Evolutionary conservation across 2,113 vertebrate genomes (phyloP).

Genomic region (Tympanuchus pallidicinctus): DNA sequence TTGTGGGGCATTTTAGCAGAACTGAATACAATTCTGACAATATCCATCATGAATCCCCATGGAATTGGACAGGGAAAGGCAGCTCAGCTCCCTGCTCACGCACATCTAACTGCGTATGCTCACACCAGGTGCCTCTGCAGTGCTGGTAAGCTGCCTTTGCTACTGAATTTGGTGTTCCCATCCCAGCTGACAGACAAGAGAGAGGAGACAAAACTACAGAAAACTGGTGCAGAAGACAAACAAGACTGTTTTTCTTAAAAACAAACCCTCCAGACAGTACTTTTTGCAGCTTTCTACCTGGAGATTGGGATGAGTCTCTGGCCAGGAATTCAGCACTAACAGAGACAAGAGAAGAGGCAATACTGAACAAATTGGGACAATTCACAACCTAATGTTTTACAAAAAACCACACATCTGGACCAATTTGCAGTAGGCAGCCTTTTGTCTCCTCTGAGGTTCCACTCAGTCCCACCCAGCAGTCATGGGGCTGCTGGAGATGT

Average conservation of each 20-base stretch:
- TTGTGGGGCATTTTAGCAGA: background rate
- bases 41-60: fast-evolving
- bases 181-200: background rate
- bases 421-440: background rate
- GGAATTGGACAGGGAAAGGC: background rate
- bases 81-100: background rate
- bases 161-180: background rate
- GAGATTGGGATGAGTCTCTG: background rate
- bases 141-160: background rate
- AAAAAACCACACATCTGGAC: background rate
- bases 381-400: background rate
- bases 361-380: background rate
- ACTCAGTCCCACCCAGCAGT: background rate
- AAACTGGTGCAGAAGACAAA: background rate
- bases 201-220: background rate
- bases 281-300: background rate
- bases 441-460: background rate
- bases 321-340: background rate
- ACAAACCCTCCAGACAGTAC: background rate
- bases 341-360: background rate
- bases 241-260: background rate
- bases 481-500: background rate
- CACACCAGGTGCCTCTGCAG: background rate
- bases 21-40: background rate
- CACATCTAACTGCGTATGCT: fast-evolving